phyloP scores from a whole-genome alignment of 2,888 invertebrate species.

The Rhagonycha fulva region DNA sequence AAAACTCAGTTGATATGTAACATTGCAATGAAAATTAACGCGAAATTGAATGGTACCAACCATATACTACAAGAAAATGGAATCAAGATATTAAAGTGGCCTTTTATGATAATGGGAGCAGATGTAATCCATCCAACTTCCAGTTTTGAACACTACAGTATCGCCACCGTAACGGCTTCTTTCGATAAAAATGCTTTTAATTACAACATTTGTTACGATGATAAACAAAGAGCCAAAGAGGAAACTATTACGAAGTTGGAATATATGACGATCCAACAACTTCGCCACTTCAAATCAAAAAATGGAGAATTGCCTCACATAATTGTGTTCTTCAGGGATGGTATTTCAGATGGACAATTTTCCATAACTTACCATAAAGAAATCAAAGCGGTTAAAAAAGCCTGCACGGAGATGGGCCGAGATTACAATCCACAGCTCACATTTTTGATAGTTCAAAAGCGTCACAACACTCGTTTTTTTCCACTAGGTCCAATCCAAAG shows the following conservation, averaged over 20 bases:
- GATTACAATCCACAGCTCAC: conserved; percentile 77
- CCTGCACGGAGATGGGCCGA: conserved; percentile 63
- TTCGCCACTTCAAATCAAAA: conserved; percentile 61
- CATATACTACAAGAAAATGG: conserved; percentile 60
- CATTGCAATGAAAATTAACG: conserved; percentile 78
- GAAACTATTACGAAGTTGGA: conserved; percentile 79
- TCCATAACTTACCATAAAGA: conserved; percentile 69
- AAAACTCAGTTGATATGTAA: conserved; percentile 72
- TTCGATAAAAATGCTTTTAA: conserved; percentile 68
- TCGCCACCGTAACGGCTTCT: conserved; percentile 78
- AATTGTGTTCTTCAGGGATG: conserved; percentile 82
- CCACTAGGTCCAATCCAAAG: conserved; percentile 44
- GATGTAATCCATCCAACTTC: conserved; percentile 93
- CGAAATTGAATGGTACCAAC: conserved; percentile 84
- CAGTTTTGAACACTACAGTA: conserved; percentile 68
- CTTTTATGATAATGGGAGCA: conserved; percentile 73
- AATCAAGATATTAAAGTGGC: conserved; percentile 56
- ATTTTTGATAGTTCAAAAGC: conserved; percentile 93
- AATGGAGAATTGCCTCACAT: conserved; percentile 59
- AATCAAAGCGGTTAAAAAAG: conserved; percentile 68
- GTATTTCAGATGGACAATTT: conserved; percentile 88
- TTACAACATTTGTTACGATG: conserved; percentile 77
- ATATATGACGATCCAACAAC: conserved; percentile 60
- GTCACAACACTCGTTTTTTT: conserved; percentile 86
- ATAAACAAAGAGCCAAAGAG: conserved; percentile 72